Evolutionary conservation across 1,140 invertebrate genomes (phyloP).

Genomic region (Scaptomyza pallida): DNA sequence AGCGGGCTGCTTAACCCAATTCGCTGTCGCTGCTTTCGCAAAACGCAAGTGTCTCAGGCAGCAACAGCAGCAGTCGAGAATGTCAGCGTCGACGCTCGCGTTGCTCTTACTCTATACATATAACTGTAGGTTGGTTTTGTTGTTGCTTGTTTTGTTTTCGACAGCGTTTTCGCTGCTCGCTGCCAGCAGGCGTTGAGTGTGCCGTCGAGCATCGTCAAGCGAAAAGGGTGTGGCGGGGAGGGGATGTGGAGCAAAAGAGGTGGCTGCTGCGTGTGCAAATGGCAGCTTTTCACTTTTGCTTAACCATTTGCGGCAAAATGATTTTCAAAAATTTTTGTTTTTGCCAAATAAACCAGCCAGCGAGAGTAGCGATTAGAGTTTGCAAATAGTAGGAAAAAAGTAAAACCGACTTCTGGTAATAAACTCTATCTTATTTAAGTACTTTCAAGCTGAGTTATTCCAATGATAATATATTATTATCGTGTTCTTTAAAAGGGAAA

Average conservation of each 20-base stretch:
- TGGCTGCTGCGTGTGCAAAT: constrained; percentile 46
- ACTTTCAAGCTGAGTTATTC: too few species aligned
- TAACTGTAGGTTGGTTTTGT: constrained; percentile 15
- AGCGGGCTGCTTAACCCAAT: constrained; percentile 77
- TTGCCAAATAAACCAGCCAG: constrained; percentile 13
- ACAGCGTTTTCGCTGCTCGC: constrained; percentile 15
- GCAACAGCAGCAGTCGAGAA: constrained; percentile 11
- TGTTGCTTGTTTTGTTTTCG: constrained; percentile 54
- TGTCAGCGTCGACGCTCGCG: constrained; percentile 15
- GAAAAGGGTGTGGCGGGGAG: neutral
- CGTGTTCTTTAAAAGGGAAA: too few species aligned
- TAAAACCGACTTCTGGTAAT: too few species aligned
- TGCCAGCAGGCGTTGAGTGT: constrained; percentile 17
- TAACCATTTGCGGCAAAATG: constrained; percentile 60
- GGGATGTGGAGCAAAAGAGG: too few species aligned
- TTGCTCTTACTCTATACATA: neutral
- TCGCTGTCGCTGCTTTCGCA: constrained; percentile 40
- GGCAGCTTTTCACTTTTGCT: constrained; percentile 63
- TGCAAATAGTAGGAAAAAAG: neutral
- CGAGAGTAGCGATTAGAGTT: constrained; percentile 44
- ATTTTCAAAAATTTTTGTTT: constrained; percentile 56
- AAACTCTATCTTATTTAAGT: neutral
- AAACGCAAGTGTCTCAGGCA: constrained; percentile 70
- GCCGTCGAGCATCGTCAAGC: neutral
- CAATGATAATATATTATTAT: too few species aligned